Base-by-base conservation (phyloP, 2,888 invertebrate species). In the Trypoxylon attenuatum region DNA sequence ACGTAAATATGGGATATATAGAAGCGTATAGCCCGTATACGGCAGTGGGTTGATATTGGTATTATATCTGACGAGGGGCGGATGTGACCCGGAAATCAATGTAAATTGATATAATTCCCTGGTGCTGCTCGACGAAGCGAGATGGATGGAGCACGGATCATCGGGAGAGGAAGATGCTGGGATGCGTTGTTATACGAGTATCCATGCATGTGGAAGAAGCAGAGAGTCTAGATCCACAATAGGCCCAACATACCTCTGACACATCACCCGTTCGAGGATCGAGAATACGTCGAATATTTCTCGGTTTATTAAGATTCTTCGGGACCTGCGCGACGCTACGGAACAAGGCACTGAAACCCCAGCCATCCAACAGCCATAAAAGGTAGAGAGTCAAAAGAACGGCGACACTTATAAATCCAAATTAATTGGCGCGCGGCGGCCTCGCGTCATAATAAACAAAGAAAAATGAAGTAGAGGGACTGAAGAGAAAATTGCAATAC, bases 391-490 rank as follows among this genome's bases (percentile, higher is more conserved):
- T n/a, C 53, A 5, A 10, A 2, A 39, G 58, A 16, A 29, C 53
- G 49, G 38, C 38, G 47, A 59, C 54, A 64, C 54, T 67, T 29
- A 54, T 51, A 42, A 18, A 10, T n/a, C 27, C 15, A 54, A 64
- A 67, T 64, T 67, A 67, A 67, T 60, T 65, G 43, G 63, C 38
- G 45, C 42, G 50, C 16, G 5, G 5, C 23, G 21, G n/a, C n/a
- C n/a, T n/a, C 46, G 65, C 55, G 67, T 59, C 42, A 60, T 53
- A 60, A 60, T 65, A 65, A 65, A 59, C 65, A 64, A 42, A 65
- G 42, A 27, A 16, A 27, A 27, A 47, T 25, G 19, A 39, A n/a
- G 19, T 21, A 41, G 41, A 13, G 51, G 21, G 23, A n/a, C 8
- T 15, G 27, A 15, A 55, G 51, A 39, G 54, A 46, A 53, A 45